Conservation (phyloP, 2,888 invertebrate species). For the Unio pictorum region DNA sequence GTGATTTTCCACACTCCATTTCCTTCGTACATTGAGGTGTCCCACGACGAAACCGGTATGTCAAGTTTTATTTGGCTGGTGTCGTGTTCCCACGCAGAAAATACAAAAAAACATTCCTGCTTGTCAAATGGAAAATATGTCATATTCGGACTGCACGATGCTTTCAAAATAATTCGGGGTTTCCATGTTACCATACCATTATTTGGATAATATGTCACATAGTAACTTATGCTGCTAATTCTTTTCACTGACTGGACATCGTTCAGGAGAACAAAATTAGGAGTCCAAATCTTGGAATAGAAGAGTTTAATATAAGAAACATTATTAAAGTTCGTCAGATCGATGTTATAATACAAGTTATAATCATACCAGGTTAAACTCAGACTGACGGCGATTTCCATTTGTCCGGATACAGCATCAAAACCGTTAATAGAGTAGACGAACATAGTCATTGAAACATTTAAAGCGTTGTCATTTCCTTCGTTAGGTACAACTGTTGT, state of each 20-base stretch:
- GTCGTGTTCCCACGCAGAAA: constrained; percentile 15
- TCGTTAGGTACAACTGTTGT: too few species aligned
- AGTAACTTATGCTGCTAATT: constrained; percentile 13
- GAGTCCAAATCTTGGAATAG: constrained; percentile 25
- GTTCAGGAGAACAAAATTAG: constrained; percentile 18
- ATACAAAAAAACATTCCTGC: constrained; percentile 20
- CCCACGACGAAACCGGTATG: constrained; percentile 1
- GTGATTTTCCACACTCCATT: constrained; percentile 25
- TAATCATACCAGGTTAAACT: constrained; percentile 19
- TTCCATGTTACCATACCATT: constrained; percentile 18
- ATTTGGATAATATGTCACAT: constrained; percentile 11
- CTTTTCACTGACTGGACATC: constrained; percentile 9
- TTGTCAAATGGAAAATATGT: constrained; percentile 28
- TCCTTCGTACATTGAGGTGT: constrained; percentile 6
- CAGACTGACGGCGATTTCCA: constrained; percentile 12
- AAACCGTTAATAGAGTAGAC: constrained; percentile 16
- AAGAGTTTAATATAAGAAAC: constrained; percentile 7
- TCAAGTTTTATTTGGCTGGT: constrained; percentile 5
- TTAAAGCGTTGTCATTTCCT: not conserved
- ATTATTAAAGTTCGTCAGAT: not conserved
- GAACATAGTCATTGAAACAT: constrained; percentile 3
- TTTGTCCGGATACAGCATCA: constrained; percentile 17
- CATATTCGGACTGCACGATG: constrained; percentile 25
- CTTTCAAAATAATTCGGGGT: constrained; percentile 15
- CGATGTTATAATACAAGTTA: not conserved